A percentile compares a stretch with the other conserved stretches of the same genome.
These are phyloP conservation scores for Agraylea sexmaculata DNA, from an alignment of 1,140 invertebrate species.

Conservation along the genomic window DNA sequence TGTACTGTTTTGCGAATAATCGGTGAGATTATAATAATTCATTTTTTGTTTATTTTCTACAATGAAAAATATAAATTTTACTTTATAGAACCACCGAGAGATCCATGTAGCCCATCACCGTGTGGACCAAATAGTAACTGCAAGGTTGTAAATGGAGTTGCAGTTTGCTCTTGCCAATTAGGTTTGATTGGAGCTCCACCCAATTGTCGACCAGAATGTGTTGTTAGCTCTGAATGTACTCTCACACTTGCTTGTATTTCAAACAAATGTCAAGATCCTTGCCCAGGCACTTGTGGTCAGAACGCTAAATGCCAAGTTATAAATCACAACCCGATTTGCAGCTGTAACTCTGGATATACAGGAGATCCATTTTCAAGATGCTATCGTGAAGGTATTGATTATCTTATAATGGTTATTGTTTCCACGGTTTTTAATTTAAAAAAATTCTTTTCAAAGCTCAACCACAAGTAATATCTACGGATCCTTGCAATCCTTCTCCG, in stretches of 20 bases:
- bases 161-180: slow-evolving; percentile 52
- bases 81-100: slow-evolving; percentile 23
- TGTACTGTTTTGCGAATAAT: slow-evolving; percentile 46
- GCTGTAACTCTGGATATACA: slow-evolving; percentile 39
- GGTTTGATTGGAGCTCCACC: slow-evolving; percentile 39
- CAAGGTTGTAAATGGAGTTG: slow-evolving; percentile 50
- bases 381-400: slow-evolving; percentile 19
- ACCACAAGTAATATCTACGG: slow-evolving; percentile 21
- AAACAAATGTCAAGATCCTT: slow-evolving; percentile 44
- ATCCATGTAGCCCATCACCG: slow-evolving; percentile 63
- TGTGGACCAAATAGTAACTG: slow-evolving; percentile 66
- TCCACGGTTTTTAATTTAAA: neutral
- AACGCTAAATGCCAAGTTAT: slow-evolving; percentile 45
- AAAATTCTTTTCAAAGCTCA: neutral
- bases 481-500: slow-evolving; percentile 62
- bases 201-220: slow-evolving; percentile 43
- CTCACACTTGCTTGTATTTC: slow-evolving; percentile 35
- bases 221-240: slow-evolving; percentile 39
- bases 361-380: slow-evolving; percentile 48
- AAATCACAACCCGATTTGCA: slow-evolving; percentile 43
- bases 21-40: slow-evolving; percentile 34
- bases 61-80: neutral
- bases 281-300: slow-evolving; percentile 44
- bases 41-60: neutral
- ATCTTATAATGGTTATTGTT: neutral